These are phyloP conservation scores for Corynorhinus townsendii DNA, from an alignment of 2,113 vertebrate species.

Conservation along the genomic window DNA sequence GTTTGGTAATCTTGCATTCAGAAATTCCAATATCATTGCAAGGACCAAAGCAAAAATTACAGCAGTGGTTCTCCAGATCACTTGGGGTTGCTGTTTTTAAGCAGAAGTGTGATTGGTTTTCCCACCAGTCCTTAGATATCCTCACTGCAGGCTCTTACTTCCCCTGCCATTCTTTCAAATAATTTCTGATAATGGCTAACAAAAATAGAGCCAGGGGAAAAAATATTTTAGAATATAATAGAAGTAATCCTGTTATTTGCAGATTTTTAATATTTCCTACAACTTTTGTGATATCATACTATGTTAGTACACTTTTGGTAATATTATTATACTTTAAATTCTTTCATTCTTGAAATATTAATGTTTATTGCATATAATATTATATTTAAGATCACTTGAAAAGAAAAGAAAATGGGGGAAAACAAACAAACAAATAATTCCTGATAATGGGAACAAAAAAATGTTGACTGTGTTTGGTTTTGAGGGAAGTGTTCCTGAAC, in stretches of 20 bases:
- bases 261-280: no score
- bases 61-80: conserved; percentile 24
- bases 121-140: conserved; percentile 28
- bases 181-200: conserved; percentile 10
- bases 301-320: no score
- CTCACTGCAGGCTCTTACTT: conserved; percentile 42
- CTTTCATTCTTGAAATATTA: no score
- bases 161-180: conserved; percentile 41
- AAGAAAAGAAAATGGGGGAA: no score
- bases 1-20: conserved; percentile 46
- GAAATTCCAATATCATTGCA: neutral
- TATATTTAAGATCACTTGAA: no score
- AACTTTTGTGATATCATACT: no score
- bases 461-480: neutral
- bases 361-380: no score
- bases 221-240: no score
- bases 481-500: neutral
- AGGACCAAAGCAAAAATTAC: conserved; percentile 39
- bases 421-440: neutral
- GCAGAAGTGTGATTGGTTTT: neutral
- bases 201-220: neutral
- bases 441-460: neutral
- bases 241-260: no score
- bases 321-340: no score
- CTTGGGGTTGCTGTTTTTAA: conserved; percentile 35